These are phyloP conservation scores for Drusus annulatus DNA, from an alignment of 1,140 invertebrate species.

Conservation along the genomic window DNA sequence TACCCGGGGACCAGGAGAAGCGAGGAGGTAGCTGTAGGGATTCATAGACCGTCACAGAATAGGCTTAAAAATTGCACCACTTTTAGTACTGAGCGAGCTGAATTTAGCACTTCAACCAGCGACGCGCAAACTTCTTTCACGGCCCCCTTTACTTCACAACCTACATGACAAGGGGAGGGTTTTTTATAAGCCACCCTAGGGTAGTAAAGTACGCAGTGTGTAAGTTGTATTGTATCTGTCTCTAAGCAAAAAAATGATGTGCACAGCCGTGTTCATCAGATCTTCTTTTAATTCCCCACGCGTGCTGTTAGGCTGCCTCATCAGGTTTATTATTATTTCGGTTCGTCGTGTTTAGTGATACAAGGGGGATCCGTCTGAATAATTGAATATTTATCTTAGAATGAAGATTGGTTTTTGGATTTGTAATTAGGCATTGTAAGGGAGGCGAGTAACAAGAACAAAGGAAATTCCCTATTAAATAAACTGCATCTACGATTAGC, in stretches of 20 bases:
- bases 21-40: background rate
- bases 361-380: constrained; percentile 47
- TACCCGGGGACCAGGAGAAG: too few relatives aligned
- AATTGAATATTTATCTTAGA: constrained; percentile 51
- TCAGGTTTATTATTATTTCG: constrained; percentile 1
- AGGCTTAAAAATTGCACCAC: constrained; percentile 53
- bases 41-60: constrained; percentile 15
- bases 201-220: too few relatives aligned
- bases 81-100: constrained; percentile 28
- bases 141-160: constrained; percentile 18
- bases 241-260: constrained; percentile 45
- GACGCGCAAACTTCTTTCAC: constrained; percentile 53
- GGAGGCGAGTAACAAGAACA: constrained; percentile 4
- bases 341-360: constrained; percentile 13
- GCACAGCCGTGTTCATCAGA: constrained; percentile 50
- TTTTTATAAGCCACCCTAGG: constrained; percentile 50
- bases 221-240: constrained; percentile 25
- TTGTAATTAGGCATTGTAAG: background rate
- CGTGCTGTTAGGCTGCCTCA: constrained; percentile 42
- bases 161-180: constrained; percentile 23
- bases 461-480: constrained; percentile 12
- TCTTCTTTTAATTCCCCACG: constrained; percentile 54
- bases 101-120: constrained; percentile 51
- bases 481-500: too few relatives aligned
- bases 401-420: constrained; percentile 31